These are phyloP conservation scores for Leiothrix lutea DNA, from an alignment of 2,113 vertebrate genomes.

Conservation along the genomic window DNA sequence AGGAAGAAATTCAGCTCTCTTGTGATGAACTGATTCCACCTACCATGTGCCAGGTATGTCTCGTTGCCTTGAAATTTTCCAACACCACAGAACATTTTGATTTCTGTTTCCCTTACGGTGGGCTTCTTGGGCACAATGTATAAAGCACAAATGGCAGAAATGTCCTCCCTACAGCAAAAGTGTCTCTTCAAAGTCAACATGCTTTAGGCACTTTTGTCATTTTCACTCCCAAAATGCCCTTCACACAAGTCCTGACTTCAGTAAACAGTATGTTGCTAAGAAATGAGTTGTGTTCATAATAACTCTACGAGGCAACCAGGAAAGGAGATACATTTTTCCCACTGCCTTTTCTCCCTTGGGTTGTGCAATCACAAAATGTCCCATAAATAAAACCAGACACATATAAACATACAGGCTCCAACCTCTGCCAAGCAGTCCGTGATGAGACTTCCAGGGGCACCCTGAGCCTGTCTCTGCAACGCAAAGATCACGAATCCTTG, in stretches of 20 bases:
- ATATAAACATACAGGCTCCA: not conserved
- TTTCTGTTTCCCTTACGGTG: not conserved
- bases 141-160: not conserved
- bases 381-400: constrained; percentile 1
- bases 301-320: not conserved
- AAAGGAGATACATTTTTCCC: not conserved
- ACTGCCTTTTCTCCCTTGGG: not conserved
- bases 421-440: not conserved
- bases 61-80: not conserved
- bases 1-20: not conserved
- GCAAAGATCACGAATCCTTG: fast-evolving
- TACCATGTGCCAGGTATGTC: not conserved
- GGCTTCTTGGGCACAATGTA: not conserved
- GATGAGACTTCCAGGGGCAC: not conserved
- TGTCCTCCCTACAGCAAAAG: not conserved
- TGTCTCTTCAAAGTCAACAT: not conserved
- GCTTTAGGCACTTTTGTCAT: not conserved
- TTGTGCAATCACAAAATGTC: not conserved
- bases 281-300: not conserved
- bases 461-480: not conserved
- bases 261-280: not conserved
- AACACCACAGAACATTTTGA: not conserved
- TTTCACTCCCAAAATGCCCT: not conserved
- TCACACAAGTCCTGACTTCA: not conserved
- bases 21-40: not conserved